Evolutionary conservation across 2,888 invertebrate genomes (phyloP), one percentile per base, ranked within the genome.

Genomic region (Acronicta leporina): DNA sequence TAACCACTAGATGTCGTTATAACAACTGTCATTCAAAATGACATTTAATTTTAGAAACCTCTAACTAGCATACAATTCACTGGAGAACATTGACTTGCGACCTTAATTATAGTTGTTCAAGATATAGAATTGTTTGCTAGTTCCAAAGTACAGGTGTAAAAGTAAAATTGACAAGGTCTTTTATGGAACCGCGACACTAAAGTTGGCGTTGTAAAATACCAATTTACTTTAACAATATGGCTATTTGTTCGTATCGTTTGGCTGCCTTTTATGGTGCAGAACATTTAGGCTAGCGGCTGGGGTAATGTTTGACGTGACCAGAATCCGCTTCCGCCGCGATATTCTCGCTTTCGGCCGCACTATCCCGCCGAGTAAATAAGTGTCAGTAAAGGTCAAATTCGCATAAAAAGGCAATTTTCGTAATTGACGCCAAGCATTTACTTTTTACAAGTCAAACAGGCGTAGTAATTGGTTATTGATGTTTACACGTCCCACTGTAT

Each of bases 171-270:
- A 70, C 64, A 75, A 66, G 73, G 66, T 83, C 87, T 77, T 87
- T 85, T 87, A 89, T 84, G 88, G 90, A 73, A 83, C 86, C 75
- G 85, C 81, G 85, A 87, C 87, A 88, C 88, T 87, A 88, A 86
- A 87, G 79, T 86, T 87, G 88, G 86, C 87, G 90, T 91, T 86
- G 91, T 92, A 90, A 90, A 91, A 92, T 89, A 92, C 86, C 92
- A 90, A 92, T 92, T 92, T 92, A 89, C 85, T 89, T 89, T 89
- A 92, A 92, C 92, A 92, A 91, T 92, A 92, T 89, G 80, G 88
- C 89, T 87, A 86, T 92, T 92, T 92, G 91, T 87, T 88, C 85
- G 80, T 77, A 88, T 86, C 86, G 86, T 87, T 91, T 87, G 80
- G 83, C 80, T 82, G 81, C 93, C 92, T 86, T 92, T 85, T 91